These are phyloP conservation scores for Trematocara unimaculatum DNA, from an alignment of 2,113 vertebrate genomes.

Conservation along the genomic window DNA sequence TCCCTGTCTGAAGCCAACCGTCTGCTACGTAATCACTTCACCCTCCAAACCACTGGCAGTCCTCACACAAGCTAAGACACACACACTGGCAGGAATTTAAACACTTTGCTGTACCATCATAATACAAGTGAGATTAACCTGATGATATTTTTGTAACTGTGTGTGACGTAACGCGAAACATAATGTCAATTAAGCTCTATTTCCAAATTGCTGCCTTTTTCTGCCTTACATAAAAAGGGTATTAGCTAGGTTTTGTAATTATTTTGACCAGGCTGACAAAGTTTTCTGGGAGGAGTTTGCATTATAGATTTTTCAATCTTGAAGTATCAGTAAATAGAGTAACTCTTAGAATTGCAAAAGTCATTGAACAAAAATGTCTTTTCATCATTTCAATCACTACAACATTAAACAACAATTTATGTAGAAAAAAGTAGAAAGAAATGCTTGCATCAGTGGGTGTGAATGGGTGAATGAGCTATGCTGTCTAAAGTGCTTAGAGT, in stretches of 20 bases:
- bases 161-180: not conserved
- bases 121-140: not conserved
- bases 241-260: not conserved
- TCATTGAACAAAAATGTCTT: not conserved
- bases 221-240: not conserved
- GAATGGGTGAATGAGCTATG: not conserved
- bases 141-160: not conserved
- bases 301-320: not conserved
- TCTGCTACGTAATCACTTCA: conserved; percentile 38
- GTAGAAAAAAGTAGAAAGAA: not conserved
- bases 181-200: not conserved
- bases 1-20: not conserved
- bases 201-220: not conserved
- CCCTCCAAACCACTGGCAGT: conserved; percentile 8
- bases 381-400: not conserved
- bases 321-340: not conserved
- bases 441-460: not conserved
- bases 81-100: not conserved
- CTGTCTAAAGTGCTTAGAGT: not conserved
- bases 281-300: not conserved
- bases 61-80: not conserved
- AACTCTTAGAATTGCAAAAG: not conserved
- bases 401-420: not conserved
- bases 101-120: not conserved
- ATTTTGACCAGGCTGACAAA: not conserved